Base-by-base conservation (phyloP, 2,113 vertebrate species). In the Spea multiplicata region DNA sequence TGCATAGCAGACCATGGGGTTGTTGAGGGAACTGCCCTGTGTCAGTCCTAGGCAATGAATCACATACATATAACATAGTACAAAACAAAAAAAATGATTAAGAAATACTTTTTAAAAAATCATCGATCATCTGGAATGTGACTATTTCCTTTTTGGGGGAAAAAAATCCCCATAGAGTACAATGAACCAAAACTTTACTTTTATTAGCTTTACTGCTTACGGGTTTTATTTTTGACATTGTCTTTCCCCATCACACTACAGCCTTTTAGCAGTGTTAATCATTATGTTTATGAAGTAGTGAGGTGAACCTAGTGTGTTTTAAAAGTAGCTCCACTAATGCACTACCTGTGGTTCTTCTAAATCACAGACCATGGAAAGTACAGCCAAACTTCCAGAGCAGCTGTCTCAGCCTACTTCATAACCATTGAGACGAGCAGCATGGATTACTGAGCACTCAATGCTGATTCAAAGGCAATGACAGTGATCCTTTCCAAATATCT, bases 241-340 rank as follows among this genome's bases (percentile, higher is more conserved):
- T 78, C 47, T 72, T 45, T 57, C 62, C 16, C 61, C 77, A 73
- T 67, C 62, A 66, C 12, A 71, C 68, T 12, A 62, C n/a, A 80
- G 66, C 77, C 70, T 73, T 80, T 73, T 66, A 66, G 50, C 9
- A 45, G 30, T 44, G 13, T 8, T 80, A 80, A 80, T 80, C 73
- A 73, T 80, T 73, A 80, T 80, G 77, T 80, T 80, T 80, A 73
- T 80, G 70, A 44, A 12, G 62, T 57, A 44, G 50, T 49, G 17
- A 73, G 46, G 50, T 13, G 65, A 73, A 62, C 45, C 16, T 44
- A 46, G 67, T 30, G 50, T 80, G 70, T 66, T 17, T 49, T 59
- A 73, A 78, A 80, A 73, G 77, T 80, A 52, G 70, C 61, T 80
- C 70, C 62, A 53, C 57, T 80, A 80, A 73, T 73, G 61, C 44